Conservation (phyloP, 2,797 vertebrate genomes). For the Catostomus latipinnis region DNA sequence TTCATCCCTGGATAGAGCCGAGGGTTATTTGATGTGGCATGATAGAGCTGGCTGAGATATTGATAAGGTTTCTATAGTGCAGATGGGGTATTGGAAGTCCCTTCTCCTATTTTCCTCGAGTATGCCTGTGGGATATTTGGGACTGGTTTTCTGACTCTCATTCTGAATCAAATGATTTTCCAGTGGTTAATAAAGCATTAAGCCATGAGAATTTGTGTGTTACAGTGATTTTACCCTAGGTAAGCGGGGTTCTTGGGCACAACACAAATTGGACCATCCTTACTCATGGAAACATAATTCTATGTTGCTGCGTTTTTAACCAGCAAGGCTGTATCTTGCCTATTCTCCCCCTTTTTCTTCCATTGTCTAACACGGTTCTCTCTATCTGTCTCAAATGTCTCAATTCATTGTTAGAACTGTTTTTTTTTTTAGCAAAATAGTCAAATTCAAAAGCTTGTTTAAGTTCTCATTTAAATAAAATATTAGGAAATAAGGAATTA, state of each 20-base stretch:
- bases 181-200: too few species aligned
- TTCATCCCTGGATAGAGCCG: conserved; percentile 15
- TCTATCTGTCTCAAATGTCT: neutral
- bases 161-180: too few species aligned
- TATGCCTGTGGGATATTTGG: too few species aligned
- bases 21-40: conserved; percentile 45
- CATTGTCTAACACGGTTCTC: neutral
- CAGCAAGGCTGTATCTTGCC: neutral
- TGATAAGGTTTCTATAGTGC: conserved; percentile 19
- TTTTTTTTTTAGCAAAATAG: neutral
- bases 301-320: neutral
- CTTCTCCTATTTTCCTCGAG: neutral
- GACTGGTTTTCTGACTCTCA: too few species aligned
- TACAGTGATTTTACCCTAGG: too few species aligned
- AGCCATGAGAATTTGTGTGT: too few species aligned
- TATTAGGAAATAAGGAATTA: too few species aligned
- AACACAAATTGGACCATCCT: too few species aligned
- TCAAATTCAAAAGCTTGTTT: neutral
- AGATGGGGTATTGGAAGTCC: conserved; percentile 38
- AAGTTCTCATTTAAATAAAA: neutral
- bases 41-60: conserved; percentile 24
- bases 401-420: neutral
- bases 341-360: neutral
- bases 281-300: too few species aligned
- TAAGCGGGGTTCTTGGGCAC: too few species aligned